These are phyloP conservation scores for Drosophila pruinosa DNA, from an alignment of 1,140 invertebrate genomes.

Conservation along the genomic window DNA sequence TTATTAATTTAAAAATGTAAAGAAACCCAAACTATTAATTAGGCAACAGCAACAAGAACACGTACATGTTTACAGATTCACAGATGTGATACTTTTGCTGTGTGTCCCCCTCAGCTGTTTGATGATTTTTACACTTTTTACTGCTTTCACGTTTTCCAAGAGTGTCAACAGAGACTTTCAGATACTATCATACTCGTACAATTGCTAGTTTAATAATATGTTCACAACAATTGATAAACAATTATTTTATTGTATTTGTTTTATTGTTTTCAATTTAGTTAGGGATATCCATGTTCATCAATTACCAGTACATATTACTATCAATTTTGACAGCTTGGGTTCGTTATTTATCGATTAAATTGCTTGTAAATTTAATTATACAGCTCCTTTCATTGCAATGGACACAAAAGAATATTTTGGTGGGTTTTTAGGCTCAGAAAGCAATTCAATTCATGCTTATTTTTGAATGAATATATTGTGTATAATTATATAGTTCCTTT, in stretches of 20 bases:
- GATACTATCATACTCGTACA: background rate
- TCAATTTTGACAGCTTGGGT: no score
- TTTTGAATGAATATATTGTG: no score
- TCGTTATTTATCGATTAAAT: no score
- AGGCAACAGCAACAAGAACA: slow-evolving; percentile 6
- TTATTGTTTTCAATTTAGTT: no score
- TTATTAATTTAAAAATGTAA: slow-evolving; percentile 52
- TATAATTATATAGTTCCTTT: no score
- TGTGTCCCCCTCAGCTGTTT: slow-evolving; percentile 1
- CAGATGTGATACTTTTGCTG: background rate
- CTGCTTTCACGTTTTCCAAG: slow-evolving; percentile 4
- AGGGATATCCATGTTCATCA: no score
- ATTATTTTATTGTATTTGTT: background rate
- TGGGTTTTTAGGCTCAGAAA: no score
- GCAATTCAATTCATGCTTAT: no score
- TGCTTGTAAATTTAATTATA: no score
- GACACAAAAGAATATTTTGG: no score
- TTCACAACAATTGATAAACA: slow-evolving; percentile 55
- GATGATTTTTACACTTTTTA: slow-evolving; percentile 24
- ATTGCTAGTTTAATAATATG: slow-evolving; percentile 7
- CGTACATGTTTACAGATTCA: background rate
- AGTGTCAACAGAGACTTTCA: slow-evolving; percentile 10
- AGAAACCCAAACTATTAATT: slow-evolving; percentile 6
- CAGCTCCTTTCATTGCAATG: no score
- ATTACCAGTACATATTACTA: no score